phyloP scores from a whole-genome alignment of 2,797 vertebrate species.

The Parotocinclus haroldoi region DNA sequence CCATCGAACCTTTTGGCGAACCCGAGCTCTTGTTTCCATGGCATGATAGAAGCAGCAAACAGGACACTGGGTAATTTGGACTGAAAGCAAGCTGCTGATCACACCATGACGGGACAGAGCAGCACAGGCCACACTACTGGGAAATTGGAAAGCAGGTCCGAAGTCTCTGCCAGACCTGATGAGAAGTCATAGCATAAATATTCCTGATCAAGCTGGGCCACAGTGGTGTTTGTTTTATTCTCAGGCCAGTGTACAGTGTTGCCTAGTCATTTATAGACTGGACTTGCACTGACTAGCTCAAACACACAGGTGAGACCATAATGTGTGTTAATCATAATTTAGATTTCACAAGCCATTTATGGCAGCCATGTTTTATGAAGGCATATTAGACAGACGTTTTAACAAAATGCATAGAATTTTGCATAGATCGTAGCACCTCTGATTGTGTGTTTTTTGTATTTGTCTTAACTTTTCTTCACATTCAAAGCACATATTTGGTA shows the following conservation, averaged over 20 bases:
- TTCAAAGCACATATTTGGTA: too few relatives aligned
- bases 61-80: constrained; percentile 54
- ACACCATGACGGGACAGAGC: not conserved
- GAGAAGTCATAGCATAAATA: constrained; percentile 8
- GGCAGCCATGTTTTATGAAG: too few relatives aligned
- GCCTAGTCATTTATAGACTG: not conserved
- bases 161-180: constrained; percentile 13
- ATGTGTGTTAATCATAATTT: too few relatives aligned
- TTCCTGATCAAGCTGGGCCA: constrained; percentile 19
- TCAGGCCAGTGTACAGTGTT: constrained; percentile 4
- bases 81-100: constrained; percentile 42
- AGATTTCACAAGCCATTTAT: too few relatives aligned
- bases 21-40: constrained; percentile 72
- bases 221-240: constrained; percentile 1
- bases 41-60: constrained; percentile 71
- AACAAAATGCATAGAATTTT: too few relatives aligned
- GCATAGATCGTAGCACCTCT: too few relatives aligned
- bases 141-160: not conserved
- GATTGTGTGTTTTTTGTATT: too few relatives aligned
- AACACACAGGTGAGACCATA: not conserved
- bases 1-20: constrained; percentile 70
- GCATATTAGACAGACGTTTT: too few relatives aligned
- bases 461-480: too few relatives aligned
- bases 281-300: not conserved
- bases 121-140: not conserved